Evolutionary conservation across 2,888 invertebrate genomes (phyloP).

Genomic region (Drosophila suboccidentalis): DNA sequence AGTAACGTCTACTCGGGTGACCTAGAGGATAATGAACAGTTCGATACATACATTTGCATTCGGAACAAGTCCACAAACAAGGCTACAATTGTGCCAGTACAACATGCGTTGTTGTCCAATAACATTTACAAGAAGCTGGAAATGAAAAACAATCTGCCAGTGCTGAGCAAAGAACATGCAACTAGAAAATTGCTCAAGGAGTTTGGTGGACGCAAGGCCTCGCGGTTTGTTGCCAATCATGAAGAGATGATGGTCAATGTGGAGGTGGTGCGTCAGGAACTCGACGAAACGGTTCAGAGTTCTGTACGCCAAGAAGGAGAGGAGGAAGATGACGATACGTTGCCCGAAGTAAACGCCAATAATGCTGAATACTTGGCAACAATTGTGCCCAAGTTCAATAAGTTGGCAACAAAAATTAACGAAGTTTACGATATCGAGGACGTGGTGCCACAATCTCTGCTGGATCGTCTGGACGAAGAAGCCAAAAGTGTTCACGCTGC

Average conservation of each 20-base stretch:
- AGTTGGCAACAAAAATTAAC: slow-evolving; percentile 69
- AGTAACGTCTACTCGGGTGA: slow-evolving; percentile 75
- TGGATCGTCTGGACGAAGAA: slow-evolving; percentile 83
- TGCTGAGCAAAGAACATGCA: slow-evolving; percentile 64
- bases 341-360: slow-evolving; percentile 47
- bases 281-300: slow-evolving; percentile 76
- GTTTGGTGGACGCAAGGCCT: slow-evolving; percentile 82
- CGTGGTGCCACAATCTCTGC: slow-evolving; percentile 74
- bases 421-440: slow-evolving; percentile 80
- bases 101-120: slow-evolving; percentile 78
- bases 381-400: slow-evolving; percentile 81
- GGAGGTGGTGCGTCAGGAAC: slow-evolving; percentile 78
- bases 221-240: slow-evolving; percentile 67
- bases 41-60: slow-evolving; percentile 81
- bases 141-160: slow-evolving; percentile 31
- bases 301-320: slow-evolving; percentile 34
- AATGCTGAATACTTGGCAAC: slow-evolving; percentile 60
- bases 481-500: slow-evolving; percentile 74
- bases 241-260: slow-evolving; percentile 82
- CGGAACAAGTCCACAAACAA: slow-evolving; percentile 82
- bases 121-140: slow-evolving; percentile 74
- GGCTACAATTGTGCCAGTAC: slow-evolving; percentile 80
- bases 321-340: slow-evolving; percentile 34
- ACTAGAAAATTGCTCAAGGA: slow-evolving; percentile 73
- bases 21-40: slow-evolving; percentile 54